phyloP scores from a whole-genome alignment of 2,888 invertebrate species.

The Agrilus mali region DNA sequence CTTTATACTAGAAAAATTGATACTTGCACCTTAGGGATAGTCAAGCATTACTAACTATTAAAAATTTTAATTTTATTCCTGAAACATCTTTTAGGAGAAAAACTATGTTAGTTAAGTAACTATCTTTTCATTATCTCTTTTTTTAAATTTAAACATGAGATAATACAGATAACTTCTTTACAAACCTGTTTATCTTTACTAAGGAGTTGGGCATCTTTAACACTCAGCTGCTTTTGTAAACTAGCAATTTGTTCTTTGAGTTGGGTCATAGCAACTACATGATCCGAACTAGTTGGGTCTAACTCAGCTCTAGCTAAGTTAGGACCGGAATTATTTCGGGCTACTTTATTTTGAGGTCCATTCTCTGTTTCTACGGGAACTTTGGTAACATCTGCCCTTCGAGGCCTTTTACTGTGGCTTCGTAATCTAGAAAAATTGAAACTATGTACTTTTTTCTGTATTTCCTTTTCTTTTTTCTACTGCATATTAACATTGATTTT shows the following conservation, averaged over 20 bases:
- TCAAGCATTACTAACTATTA: too few species aligned
- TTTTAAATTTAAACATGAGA: too few species aligned
- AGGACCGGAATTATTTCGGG: constrained; percentile 32
- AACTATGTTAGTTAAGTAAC: too few species aligned
- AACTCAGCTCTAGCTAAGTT: constrained; percentile 37
- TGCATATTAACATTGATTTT: too few species aligned
- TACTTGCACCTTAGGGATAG: too few species aligned
- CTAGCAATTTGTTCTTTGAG: constrained; percentile 88
- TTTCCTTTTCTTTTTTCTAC: neutral
- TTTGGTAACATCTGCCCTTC: constrained; percentile 49
- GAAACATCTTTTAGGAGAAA: too few species aligned
- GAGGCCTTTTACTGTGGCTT: constrained; percentile 59
- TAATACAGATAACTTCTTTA: constrained; percentile 4
- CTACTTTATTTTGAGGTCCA: constrained; percentile 37
- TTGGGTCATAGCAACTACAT: constrained; percentile 89
- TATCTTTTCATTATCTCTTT: too few species aligned
- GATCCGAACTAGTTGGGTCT: constrained; percentile 81
- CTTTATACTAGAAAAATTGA: too few species aligned
- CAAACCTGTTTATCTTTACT: constrained; percentile 82
- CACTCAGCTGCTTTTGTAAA: constrained; percentile 72
- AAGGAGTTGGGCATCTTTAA: constrained; percentile 76
- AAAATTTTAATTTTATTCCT: too few species aligned
- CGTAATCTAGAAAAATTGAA: constrained; percentile 41
- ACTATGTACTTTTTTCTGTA: neutral
- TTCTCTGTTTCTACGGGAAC: constrained; percentile 35